These are phyloP conservation scores for Triplophysa yarkandensis DNA, from an alignment of 2,797 vertebrate genomes.

Conservation along the genomic window DNA sequence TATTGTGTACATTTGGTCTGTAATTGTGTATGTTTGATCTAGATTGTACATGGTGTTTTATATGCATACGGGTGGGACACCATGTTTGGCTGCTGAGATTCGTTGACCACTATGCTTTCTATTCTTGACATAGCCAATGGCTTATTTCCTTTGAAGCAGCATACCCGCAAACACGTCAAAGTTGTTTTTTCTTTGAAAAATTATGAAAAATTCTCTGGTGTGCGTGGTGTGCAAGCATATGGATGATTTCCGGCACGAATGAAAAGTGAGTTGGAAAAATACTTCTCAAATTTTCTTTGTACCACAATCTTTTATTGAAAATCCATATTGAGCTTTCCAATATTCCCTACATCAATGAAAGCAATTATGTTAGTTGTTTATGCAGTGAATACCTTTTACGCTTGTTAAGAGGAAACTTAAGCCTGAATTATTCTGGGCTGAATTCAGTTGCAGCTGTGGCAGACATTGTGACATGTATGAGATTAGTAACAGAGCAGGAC, in stretches of 20 bases:
- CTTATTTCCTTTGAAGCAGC: constrained; percentile 35
- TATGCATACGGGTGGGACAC: constrained; percentile 21
- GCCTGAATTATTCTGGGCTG: constrained; percentile 35
- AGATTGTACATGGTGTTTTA: background rate
- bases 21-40: constrained; percentile 1
- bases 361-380: constrained; percentile 59
- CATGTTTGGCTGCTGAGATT: constrained; percentile 27
- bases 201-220: constrained; percentile 13
- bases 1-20: constrained; percentile 4
- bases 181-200: background rate
- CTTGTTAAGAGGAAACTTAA: constrained; percentile 41
- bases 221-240: constrained; percentile 53
- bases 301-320: constrained; percentile 10
- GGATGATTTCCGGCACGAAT: background rate
- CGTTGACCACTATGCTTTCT: constrained; percentile 30
- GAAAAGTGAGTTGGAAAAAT: background rate
- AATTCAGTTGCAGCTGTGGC: constrained; percentile 46
- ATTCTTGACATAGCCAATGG: constrained; percentile 41
- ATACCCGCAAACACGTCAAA: constrained; percentile 21
- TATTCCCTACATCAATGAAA: constrained; percentile 25
- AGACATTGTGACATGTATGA: constrained; percentile 35
- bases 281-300: constrained; percentile 13
- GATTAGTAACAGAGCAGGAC: constrained; percentile 38
- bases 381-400: constrained; percentile 17
- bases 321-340: background rate